Base-by-base conservation (phyloP, 2,797 vertebrate genomes). In the Psittacula echo region DNA sequence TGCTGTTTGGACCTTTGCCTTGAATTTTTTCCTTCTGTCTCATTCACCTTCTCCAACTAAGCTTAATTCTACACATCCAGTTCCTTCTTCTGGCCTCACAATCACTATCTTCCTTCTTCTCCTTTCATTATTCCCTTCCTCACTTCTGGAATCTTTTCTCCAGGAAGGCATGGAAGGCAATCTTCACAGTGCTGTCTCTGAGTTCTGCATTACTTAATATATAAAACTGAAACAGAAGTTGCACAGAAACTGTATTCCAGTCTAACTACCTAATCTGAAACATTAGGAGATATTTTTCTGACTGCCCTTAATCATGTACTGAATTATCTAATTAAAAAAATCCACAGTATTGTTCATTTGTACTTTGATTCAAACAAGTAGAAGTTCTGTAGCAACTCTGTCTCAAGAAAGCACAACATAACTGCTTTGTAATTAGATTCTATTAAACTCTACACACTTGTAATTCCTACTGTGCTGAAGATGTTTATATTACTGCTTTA, bases 371-470 rank as follows among this genome's bases (percentile, higher is more conserved):
- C 23, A 83, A 90, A 85, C 2, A 1, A 72, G 34, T 6, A 37
- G 7, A 83, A 78, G n/a, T 44, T 82, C 65, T 81, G n/a, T 41
- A 86, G 67, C 8, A 89, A 34, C 27, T 85, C 75, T 2, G 2
- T 47, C 30, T 82, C 30, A 64, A 91, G 67, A 90, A 77, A 70
- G 44, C 14, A 56, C 9, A 65, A 76, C 37, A 66, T 70, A 81
- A 90, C 56, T 85, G 61, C 53, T 85, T 61, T 74, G 34, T 53
- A 89, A 93, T 90, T 85, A 87, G 67, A 89, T 82, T 82, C 6
- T 50, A 56, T 73, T 80, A 68, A 82, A 89, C 39, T 70, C 89
- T 61, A 27, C 60, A 87, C 41, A 71, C 16, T 53, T 58, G 10
- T 22, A 87, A 80, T 61, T 89, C 34, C 51, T 71, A 22, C 2